Conservation (phyloP, 2,888 invertebrate genomes). For the Aphrophora alni region DNA sequence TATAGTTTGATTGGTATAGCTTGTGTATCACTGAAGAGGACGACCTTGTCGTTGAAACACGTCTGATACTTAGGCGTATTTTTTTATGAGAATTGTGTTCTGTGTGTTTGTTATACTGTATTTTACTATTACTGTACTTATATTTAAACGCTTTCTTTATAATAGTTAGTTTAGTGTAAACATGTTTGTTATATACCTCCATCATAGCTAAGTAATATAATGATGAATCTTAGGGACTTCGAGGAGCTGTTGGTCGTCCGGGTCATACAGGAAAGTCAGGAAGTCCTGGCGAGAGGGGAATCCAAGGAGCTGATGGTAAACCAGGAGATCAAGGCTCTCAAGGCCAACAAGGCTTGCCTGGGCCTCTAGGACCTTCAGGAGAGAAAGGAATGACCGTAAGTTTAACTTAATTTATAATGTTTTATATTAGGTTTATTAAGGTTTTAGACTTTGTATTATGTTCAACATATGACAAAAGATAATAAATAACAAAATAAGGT, state of each 20-base stretch:
- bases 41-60: no score
- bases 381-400: conserved; percentile 75
- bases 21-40: no score
- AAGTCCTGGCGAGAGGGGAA: conserved; percentile 72
- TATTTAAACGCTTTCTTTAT: no score
- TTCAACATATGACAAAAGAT: neutral
- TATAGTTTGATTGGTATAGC: no score
- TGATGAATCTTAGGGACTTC: conserved; percentile 66
- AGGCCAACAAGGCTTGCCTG: conserved; percentile 81
- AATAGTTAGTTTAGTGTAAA: no score
- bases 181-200: no score
- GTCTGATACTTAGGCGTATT: no score
- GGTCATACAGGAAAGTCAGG: conserved; percentile 75
- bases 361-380: conserved; percentile 78
- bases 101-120: no score
- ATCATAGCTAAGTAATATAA: no score
- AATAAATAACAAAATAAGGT: neutral
- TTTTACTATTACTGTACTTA: no score
- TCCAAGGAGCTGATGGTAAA: conserved; percentile 72
- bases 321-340: conserved; percentile 82
- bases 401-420: conserved; percentile 30
- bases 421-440: neutral
- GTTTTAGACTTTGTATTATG: neutral
- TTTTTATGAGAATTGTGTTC: no score
- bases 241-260: conserved; percentile 71